Percentiles rank a stretch among this genome's conserved stretches.
Conservation (phyloP, 2,113 vertebrate species). For the Ptyas mucosa region DNA sequence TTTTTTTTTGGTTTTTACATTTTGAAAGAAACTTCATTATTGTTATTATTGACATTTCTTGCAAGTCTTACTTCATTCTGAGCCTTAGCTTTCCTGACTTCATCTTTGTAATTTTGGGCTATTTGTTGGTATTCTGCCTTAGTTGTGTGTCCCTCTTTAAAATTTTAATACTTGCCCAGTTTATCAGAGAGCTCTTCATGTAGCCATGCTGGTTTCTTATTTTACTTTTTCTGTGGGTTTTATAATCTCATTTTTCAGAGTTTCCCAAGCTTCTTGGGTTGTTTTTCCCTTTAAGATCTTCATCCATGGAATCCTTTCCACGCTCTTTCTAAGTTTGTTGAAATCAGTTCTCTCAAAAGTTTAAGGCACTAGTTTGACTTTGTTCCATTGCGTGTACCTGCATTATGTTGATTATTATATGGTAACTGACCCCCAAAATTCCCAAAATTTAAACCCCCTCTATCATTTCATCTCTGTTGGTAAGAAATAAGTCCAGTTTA, state of each 20-base stretch:
- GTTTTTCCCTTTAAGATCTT: too few relatives aligned
- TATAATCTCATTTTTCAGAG: too few relatives aligned
- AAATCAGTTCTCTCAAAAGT: neutral
- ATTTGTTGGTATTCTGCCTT: neutral
- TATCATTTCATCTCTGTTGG: neutral
- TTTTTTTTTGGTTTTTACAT: neutral
- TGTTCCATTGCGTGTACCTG: neutral
- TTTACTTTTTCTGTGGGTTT: too few relatives aligned
- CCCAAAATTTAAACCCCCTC: neutral
- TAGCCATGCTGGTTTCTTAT: too few relatives aligned
- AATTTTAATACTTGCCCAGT: neutral
- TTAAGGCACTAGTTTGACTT: neutral
- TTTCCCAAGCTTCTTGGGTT: neutral
- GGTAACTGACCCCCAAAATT: neutral
- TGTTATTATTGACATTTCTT: neutral
- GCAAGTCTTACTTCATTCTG: neutral
- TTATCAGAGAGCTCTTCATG: too few relatives aligned
- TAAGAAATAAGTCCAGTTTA: neutral
- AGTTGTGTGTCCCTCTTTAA: neutral
- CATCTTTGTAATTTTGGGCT: neutral
- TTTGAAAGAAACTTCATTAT: neutral
- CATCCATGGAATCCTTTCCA: too few relatives aligned
- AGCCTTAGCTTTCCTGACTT: neutral
- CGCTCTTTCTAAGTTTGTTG: too few relatives aligned
- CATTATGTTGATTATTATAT: neutral